Base-by-base conservation (phyloP, 92 coral and sea anemone genomes). In the Isaurus tuberculatus region DNA sequence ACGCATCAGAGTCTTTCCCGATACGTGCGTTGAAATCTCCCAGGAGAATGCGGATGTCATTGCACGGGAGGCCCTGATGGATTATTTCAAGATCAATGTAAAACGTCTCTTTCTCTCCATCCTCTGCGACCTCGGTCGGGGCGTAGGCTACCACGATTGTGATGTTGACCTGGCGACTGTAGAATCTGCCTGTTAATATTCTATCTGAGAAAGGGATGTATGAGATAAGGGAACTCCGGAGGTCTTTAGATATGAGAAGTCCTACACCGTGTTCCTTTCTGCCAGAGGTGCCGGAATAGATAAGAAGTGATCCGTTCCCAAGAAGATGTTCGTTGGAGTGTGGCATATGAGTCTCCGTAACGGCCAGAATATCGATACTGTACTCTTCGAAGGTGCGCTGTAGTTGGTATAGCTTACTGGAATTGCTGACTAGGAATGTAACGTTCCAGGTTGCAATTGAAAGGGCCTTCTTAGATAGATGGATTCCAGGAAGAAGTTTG, bases 151-250 rank as follows among this genome's bases (percentile, higher is more conserved):
- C 53, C 53, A 46, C 53, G 53, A 46, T 46, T 46, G 53, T 46
- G 13, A 46, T 46, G 53, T 46, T 46, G 15, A 46, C 19, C 53
- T 46, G 53, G 53, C 53, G 53, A 46, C 53, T 46, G 53, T 46
- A 46, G 15, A 46, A 46, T 46, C 53, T 8, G 53, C 13, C 53
- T 46, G 53, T 46, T 46, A 40, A 46, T 46, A 46, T 46, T 46
- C 53, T 46, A 46, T 46, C 8, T 46, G 53, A 46, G 53, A 46
- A 46, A 46, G 53, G 15, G 53, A 46, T 46, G 53, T 46, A 46
- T 46, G 53, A 46, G 53, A 46, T 46, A 46, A 46, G 53, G 53
- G 53, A 46, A 46, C 53, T 46, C 53, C 53, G 53, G 53, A 46
- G 53, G 53, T 46, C 53, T 46, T 46, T 46, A 5, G 53, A 46